Percentiles rank a stretch among this genome's conserved stretches.
phyloP scores from a whole-genome alignment of 2,888 invertebrate genomes.

The Lagria hirta region DNA sequence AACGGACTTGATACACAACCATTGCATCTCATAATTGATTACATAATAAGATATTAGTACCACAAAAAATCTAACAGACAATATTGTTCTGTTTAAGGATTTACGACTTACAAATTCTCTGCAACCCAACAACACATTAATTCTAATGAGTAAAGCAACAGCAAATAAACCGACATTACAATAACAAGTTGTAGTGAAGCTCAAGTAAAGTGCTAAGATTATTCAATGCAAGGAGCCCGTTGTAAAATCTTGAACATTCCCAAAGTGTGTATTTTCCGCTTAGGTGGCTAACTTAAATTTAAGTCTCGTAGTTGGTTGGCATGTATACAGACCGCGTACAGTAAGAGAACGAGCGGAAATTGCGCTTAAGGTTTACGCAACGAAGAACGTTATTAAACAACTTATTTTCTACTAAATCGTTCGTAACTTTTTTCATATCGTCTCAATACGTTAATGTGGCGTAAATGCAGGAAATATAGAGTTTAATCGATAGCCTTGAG shows the following conservation, averaged over 20 bases:
- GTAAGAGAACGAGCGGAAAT: slow-evolving; percentile 32
- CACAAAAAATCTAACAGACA: no score
- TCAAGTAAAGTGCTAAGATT: slow-evolving; percentile 25
- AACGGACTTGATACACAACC: no score
- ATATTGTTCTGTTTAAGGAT: no score
- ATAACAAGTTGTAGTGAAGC: slow-evolving; percentile 18
- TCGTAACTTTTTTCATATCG: slow-evolving; percentile 36
- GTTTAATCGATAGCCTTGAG: no score
- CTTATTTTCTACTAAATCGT: slow-evolving; percentile 38
- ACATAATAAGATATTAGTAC: no score
- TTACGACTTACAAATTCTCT: no score
- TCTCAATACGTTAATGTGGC: slow-evolving; percentile 29
- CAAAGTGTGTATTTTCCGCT: slow-evolving; percentile 33
- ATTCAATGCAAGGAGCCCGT: slow-evolving; percentile 30
- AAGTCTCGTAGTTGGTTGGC: slow-evolving; percentile 28
- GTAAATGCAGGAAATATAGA: no score
- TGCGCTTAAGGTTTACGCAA: slow-evolving; percentile 33
- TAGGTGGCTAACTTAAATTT: slow-evolving; percentile 32
- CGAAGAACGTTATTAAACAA: slow-evolving; percentile 40
- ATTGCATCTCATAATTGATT: no score
- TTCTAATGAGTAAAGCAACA: no score
- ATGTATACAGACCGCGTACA: slow-evolving; percentile 9
- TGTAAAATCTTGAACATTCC: slow-evolving; percentile 32
- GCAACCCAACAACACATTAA: no score
- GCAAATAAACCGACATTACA: no score